Evolutionary conservation across 2,113 vertebrate genomes (phyloP), one percentile per base, ranked within the genome.

Genomic region (Pygoscelis antarcticus): DNA sequence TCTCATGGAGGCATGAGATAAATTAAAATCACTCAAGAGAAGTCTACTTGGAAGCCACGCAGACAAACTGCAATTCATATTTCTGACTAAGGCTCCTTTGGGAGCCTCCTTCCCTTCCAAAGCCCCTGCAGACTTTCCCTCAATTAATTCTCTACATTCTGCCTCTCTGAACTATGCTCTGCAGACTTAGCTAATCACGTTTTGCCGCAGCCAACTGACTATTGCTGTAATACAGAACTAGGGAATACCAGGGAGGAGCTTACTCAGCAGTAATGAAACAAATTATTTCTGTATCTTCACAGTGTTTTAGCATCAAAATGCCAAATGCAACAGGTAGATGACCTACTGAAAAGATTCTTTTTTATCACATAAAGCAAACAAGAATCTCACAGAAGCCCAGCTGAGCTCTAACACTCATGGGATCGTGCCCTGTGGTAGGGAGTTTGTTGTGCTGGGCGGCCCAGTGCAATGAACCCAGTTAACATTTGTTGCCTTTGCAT

Each of bases 141-240:
- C 38, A 6, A 7, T 58, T 40, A 38, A 15, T 60, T 69, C 42
- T 58, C 64, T 36, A n/a, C 27, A 2, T 57, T 57, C 36, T 44
- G 22, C 44, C 55, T n/a, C 58, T 30, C 52, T 19, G 13, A 0
- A 3, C 27, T 15, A 23, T 13, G 44, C 64, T 68, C 78, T 51
- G 57, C 34, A n/a, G 40, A 5, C 12, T 21, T 2, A 2, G 17
- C 60, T 61, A 12, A 23, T 51, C n/a, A 18, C 1, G 0, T 49
- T 68, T 26, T 52, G 36, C 52, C 82, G 34, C 76, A 23, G 86
- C 20, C 74, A 40, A 1, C 9, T 57, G 49, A 52, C 44, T 51
- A 6, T 7, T 70, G 49, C 40, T 38, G 42, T 47, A 40, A 69
- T 5, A 18, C 20, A 12, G 6, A 71, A 15, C 47, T 6, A 14